These are phyloP conservation scores for Caloenas nicobarica DNA, from an alignment of 2,113 vertebrate genomes.

Conservation along the genomic window DNA sequence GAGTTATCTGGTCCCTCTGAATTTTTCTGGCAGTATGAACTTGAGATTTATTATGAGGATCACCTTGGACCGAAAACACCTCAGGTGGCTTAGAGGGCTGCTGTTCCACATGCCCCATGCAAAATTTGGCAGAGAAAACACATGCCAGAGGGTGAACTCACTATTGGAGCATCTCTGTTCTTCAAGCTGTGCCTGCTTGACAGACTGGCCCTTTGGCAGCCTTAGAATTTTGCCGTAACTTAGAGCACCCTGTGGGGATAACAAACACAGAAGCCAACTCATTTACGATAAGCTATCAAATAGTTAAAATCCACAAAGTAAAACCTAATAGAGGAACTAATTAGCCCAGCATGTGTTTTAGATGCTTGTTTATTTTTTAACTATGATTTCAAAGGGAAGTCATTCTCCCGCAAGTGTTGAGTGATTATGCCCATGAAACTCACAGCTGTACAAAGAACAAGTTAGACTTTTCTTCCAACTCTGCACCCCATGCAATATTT, in stretches of 20 bases:
- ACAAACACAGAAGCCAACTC: not conserved
- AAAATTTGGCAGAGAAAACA: not conserved
- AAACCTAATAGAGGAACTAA: not conserved
- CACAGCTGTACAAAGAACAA: not conserved
- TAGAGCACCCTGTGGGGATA: not conserved
- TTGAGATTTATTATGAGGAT: not conserved
- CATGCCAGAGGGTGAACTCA: not conserved
- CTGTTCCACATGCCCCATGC: not conserved
- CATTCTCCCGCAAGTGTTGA: not conserved
- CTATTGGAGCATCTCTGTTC: not conserved
- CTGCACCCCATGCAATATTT: not conserved
- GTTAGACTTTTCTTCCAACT: not conserved
- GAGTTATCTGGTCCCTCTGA: not conserved
- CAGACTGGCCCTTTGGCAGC: not conserved
- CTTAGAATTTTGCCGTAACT: not conserved
- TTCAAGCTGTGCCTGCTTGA: not conserved
- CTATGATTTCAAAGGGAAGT: conserved; percentile 8
- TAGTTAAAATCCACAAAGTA: not conserved
- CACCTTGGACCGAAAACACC: not conserved
- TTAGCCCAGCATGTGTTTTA: not conserved
- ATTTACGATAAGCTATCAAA: not conserved
- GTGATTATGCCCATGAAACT: not conserved
- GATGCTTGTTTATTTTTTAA: conserved; percentile 8
- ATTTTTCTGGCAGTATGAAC: not conserved
- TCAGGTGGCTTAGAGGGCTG: not conserved